A percentile compares a stretch with the other conserved stretches of the same genome.
Conservation (phyloP, 1,140 invertebrate genomes). For the Apis florea region DNA sequence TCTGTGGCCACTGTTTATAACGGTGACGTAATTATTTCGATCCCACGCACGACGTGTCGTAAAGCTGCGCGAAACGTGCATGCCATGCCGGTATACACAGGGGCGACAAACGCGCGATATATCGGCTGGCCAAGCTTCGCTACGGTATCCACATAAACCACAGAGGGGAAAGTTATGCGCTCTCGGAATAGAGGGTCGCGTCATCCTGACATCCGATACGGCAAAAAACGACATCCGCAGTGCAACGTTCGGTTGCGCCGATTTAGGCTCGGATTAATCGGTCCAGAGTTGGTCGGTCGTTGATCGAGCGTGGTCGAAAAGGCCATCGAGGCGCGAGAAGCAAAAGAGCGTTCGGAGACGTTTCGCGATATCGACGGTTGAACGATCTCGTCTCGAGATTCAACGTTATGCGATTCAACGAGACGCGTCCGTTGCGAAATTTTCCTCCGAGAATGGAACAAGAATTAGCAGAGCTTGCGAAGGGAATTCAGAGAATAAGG, state of each 20-base stretch:
- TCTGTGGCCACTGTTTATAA: slow-evolving; percentile 25
- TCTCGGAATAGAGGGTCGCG: slow-evolving; percentile 46
- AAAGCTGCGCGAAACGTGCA: slow-evolving; percentile 41
- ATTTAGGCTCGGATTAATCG: slow-evolving; percentile 41
- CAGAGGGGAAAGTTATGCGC: slow-evolving; percentile 41
- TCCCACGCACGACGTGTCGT: slow-evolving; percentile 37
- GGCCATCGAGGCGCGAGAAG: background rate
- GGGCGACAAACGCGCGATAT: background rate
- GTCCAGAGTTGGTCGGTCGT: slow-evolving; percentile 8
- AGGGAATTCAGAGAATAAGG: no score
- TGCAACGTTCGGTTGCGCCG: slow-evolving; percentile 14
- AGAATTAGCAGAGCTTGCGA: no score
- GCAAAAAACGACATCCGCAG: slow-evolving; percentile 42
- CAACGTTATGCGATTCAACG: background rate
- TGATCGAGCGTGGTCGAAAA: background rate
- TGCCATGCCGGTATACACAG: slow-evolving; percentile 13
- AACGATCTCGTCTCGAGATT: background rate
- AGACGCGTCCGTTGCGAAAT: background rate
- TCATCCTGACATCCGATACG: slow-evolving; percentile 47
- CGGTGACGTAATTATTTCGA: slow-evolving; percentile 49
- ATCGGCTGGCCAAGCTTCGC: slow-evolving; percentile 32
- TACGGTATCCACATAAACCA: slow-evolving; percentile 53
- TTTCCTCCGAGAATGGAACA: no score
- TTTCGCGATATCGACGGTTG: background rate
- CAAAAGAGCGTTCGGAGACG: background rate